Percentiles rank a stretch among this genome's conserved stretches.
phyloP scores from a whole-genome alignment of 2,797 vertebrate genomes.

The Buphagus erythrorhynchus region DNA sequence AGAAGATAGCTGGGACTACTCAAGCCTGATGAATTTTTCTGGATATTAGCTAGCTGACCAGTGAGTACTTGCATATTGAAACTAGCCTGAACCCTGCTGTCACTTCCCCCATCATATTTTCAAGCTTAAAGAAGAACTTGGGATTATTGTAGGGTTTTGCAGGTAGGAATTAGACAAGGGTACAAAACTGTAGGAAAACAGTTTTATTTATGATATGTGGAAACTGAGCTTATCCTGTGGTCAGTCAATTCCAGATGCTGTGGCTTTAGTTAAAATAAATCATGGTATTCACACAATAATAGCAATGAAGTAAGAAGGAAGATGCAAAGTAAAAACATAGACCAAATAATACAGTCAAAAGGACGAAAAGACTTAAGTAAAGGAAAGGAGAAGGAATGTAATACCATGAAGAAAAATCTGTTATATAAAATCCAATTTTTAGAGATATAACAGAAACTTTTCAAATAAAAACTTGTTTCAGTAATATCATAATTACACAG shows the following conservation, averaged over 20 bases:
- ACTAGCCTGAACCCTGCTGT: not conserved
- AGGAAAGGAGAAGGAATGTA: not conserved
- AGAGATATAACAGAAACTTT: not conserved
- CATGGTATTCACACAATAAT: not conserved
- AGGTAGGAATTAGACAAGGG: not conserved
- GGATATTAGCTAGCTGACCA: not conserved
- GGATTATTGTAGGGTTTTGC: not conserved
- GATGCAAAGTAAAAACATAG: not conserved
- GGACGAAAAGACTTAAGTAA: not conserved
- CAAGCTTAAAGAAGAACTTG: not conserved
- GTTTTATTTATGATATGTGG: not conserved
- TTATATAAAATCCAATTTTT: not conserved
- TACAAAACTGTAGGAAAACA: not conserved
- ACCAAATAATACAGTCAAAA: not conserved
- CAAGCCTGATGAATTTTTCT: not conserved
- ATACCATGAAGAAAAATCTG: not conserved
- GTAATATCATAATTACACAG: not conserved
- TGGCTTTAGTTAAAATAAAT: not conserved
- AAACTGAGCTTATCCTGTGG: not conserved
- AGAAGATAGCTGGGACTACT: not conserved
- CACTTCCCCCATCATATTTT: not conserved
- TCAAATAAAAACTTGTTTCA: not conserved
- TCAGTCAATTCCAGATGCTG: not conserved
- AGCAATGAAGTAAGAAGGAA: not conserved
- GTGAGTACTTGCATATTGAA: not conserved